Evolutionary conservation across 2,113 vertebrate genomes (phyloP).

Genomic region (Sander vitreus): DNA sequence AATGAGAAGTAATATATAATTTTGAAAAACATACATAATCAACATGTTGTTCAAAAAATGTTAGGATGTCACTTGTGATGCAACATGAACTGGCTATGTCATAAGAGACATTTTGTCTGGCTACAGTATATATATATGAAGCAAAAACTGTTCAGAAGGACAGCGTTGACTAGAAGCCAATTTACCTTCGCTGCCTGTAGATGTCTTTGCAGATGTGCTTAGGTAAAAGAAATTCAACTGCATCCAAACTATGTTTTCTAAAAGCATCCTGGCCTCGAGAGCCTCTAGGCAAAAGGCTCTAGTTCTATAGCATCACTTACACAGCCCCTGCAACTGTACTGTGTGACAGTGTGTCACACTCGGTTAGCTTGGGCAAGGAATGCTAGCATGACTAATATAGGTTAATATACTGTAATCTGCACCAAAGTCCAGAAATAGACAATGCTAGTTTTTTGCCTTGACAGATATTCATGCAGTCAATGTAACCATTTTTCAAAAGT

Average conservation of each 20-base stretch:
- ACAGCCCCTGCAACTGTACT: constrained; percentile 12
- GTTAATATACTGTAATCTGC: constrained; percentile 24
- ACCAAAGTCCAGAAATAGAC: constrained; percentile 20
- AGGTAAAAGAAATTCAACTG: constrained; percentile 43
- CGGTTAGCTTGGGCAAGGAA: constrained; percentile 16
- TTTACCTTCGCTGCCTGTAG: constrained; percentile 2
- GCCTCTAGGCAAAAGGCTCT: constrained; percentile 11
- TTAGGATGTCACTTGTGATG: background rate
- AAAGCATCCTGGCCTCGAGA: constrained; percentile 27
- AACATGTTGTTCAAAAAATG: background rate
- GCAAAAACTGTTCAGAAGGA: background rate
- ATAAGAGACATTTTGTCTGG: too few relatives aligned
- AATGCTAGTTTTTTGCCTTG: background rate
- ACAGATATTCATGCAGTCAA: background rate
- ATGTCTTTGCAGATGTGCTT: background rate
- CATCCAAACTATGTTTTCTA: constrained; percentile 39
- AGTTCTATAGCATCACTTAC: constrained; percentile 43
- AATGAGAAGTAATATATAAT: background rate
- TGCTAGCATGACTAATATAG: constrained; percentile 39
- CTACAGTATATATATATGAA: background rate
- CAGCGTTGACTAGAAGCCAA: constrained; percentile 25
- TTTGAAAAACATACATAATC: background rate
- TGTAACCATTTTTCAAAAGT: background rate
- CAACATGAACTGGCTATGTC: background rate
- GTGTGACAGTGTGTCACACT: constrained; percentile 31